Base-by-base conservation (phyloP, 2,113 vertebrate genomes). In the Eulacestoma nigropectus region DNA sequence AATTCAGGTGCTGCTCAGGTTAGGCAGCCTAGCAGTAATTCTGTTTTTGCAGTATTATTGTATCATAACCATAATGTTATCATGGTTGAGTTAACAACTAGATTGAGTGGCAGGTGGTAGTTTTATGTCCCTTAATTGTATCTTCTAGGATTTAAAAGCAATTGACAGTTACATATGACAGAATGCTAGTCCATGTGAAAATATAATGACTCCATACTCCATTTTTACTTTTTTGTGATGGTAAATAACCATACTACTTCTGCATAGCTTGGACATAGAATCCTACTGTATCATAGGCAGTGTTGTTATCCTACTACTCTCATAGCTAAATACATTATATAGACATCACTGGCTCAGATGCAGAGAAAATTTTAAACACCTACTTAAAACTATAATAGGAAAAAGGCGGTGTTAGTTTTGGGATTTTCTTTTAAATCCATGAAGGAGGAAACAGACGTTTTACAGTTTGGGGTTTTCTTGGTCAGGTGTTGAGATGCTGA, bases 41-140 rank as follows among this genome's bases (percentile, higher is more conserved):
- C 21, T 67, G 27, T 5, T 91, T 89, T 74, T 80, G 17, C 27
- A 70, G 50, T 25, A 69, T 65, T 91, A 30, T 70, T 95, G 46
- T 74, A 33, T 86, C 64, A 69, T 65, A 93, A 72, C 52, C 26
- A 21, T 78, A 82, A 67, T 63, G 46, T 70, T 18, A 39, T 85
- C 46, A 52, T 86, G 72, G 75, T 32, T 92, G 65, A 87, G 35
- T 73, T 93, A 87, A 75, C 63, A 70, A 29, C 76, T 87, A 73
- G 49, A 82, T 53, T 65, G 70, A 67, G 42, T 83, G 79, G 33
- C 78, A 93, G 77, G 87, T 93, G 87, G 59, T 74, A 83, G 42
- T 65, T 96, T 96, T 91, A 95, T 65, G 29, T 85, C 39, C 67
- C 47, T 67, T 93, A 79, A 87, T 85, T 82, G 8, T 65, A 35